A percentile compares a stretch with the other conserved stretches of the same genome.
Evolutionary conservation across 2,113 vertebrate genomes (phyloP).

Genomic region (Sinocyclocheilus grahami): DNA sequence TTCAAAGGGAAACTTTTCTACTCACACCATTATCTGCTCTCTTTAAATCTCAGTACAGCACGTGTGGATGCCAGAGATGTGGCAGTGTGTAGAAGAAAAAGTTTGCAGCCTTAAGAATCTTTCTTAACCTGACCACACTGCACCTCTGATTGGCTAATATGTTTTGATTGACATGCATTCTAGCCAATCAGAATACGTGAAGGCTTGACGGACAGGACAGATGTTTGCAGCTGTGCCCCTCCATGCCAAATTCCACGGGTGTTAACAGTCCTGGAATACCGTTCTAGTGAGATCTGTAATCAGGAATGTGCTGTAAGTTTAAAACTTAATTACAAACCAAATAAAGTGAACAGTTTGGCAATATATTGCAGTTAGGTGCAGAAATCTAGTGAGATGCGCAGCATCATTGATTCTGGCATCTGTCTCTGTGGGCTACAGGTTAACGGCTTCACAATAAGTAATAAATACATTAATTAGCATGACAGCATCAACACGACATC

Average conservation of each 20-base stretch:
- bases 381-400: neutral
- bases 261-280: conserved; percentile 57
- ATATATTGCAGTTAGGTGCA: neutral
- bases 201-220: conserved; percentile 59
- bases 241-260: conserved; percentile 52
- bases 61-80: neutral
- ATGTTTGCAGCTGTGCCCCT: conserved; percentile 62
- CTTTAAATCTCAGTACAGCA: neutral
- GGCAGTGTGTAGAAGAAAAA: neutral
- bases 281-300: conserved; percentile 56
- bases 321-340: neutral
- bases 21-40: conserved; percentile 6
- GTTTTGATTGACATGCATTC: conserved; percentile 15
- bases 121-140: neutral
- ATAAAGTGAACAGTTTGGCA: neutral
- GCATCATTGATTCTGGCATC: neutral
- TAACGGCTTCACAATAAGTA: conserved; percentile 32
- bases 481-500: conserved; percentile 12
- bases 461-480: conserved; percentile 39
- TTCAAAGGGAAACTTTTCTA: neutral
- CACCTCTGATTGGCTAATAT: conserved; percentile 3
- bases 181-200: conserved; percentile 19
- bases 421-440: conserved; percentile 12
- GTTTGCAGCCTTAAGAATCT: neutral
- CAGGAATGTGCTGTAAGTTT: conserved; percentile 31